Evolutionary conservation across 2,113 vertebrate species (phyloP).

Genomic region (Pungitius pungitius): DNA sequence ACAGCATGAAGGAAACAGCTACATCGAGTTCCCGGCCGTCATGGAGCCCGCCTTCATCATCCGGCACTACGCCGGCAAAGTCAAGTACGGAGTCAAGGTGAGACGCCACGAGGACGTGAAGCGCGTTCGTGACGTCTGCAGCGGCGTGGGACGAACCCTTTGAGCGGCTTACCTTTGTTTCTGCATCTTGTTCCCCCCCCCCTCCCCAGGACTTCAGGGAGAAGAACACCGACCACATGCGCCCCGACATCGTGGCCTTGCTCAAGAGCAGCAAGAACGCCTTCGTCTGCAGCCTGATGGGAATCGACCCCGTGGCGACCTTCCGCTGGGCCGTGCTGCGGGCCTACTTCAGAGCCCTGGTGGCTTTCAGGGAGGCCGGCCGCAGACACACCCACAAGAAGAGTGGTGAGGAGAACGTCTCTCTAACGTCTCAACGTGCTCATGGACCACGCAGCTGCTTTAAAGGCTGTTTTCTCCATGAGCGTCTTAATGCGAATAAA

Average conservation of each 20-base stretch:
- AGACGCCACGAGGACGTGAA: slow-evolving; percentile 42
- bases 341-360: slow-evolving; percentile 90
- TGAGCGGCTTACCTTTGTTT: not conserved
- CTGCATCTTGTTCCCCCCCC: too few species aligned
- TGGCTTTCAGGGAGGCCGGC: slow-evolving; percentile 89
- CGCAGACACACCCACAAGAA: slow-evolving; percentile 68
- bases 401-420: slow-evolving; percentile 50
- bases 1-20: slow-evolving; percentile 92
- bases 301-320: slow-evolving; percentile 91
- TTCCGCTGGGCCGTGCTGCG: slow-evolving; percentile 97
- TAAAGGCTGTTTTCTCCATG: not conserved
- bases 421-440: too few species aligned
- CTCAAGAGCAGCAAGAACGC: slow-evolving; percentile 93
- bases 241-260: slow-evolving; percentile 95
- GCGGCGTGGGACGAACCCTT: not conserved
- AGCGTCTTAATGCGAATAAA: not conserved
- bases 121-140: not conserved
- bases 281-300: slow-evolving; percentile 94
- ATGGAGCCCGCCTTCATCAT: slow-evolving; percentile 98
- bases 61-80: slow-evolving; percentile 94
- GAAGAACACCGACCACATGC: slow-evolving; percentile 99
- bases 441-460: not conserved
- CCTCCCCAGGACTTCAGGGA: slow-evolving; percentile 99
- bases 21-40: slow-evolving; percentile 95
- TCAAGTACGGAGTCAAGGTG: slow-evolving; percentile 96